Conservation (phyloP, 2,888 invertebrate genomes). For the Folsomia candida region DNA sequence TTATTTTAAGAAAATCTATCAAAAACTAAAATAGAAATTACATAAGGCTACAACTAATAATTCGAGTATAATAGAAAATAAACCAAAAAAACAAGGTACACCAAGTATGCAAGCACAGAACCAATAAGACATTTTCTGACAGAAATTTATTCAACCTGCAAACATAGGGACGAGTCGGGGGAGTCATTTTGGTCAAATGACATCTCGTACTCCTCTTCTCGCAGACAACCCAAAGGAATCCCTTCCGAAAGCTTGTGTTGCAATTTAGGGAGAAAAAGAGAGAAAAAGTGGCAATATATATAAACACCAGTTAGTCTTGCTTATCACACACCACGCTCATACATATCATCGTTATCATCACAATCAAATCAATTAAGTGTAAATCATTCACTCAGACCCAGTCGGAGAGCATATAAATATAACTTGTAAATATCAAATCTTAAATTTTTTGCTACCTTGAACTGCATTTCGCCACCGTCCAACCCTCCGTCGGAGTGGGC, state of each 20-base stretch:
- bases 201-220: slow-evolving; percentile 44
- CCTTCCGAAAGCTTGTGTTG: slow-evolving; percentile 41
- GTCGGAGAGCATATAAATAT: too few species aligned
- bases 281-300: not conserved
- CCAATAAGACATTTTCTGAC: slow-evolving; percentile 19
- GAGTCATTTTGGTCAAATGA: slow-evolving; percentile 40
- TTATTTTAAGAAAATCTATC: not conserved
- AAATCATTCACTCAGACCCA: not conserved
- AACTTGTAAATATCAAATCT: too few species aligned
- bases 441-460: too few species aligned
- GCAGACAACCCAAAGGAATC: slow-evolving; percentile 33
- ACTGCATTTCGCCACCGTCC: slow-evolving; percentile 31
- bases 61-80: not conserved
- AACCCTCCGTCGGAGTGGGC: slow-evolving; percentile 47
- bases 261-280: not conserved
- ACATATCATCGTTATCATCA: not conserved
- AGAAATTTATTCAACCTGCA: slow-evolving; percentile 18
- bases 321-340: too few species aligned
- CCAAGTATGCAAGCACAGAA: not conserved
- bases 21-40: too few species aligned
- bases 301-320: not conserved
- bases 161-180: slow-evolving; percentile 40
- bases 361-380: not conserved
- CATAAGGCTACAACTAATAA: too few species aligned
- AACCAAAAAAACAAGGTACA: not conserved